These are phyloP conservation scores for Drosophila rubida DNA, from an alignment of 2,888 invertebrate genomes.

Conservation along the genomic window DNA sequence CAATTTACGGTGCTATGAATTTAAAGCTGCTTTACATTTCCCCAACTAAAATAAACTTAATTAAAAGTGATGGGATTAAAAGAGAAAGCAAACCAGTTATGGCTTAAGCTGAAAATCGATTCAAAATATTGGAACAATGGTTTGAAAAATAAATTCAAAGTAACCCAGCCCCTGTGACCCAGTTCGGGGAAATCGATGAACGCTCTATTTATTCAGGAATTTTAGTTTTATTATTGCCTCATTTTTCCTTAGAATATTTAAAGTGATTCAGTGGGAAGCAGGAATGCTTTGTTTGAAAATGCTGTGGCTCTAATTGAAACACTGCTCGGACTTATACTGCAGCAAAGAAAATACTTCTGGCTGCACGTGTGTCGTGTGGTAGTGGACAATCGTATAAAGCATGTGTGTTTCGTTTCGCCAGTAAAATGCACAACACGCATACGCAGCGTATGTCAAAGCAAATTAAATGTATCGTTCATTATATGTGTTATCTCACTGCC, in stretches of 20 bases:
- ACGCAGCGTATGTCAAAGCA: conserved; percentile 31
- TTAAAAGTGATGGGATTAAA: not conserved
- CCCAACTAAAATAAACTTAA: not conserved
- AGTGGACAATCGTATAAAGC: conserved; percentile 13
- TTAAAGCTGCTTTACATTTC: not conserved
- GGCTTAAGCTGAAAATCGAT: not conserved
- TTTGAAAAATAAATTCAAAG: not conserved
- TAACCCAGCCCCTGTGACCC: not conserved
- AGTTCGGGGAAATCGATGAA: not conserved
- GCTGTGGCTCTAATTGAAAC: not conserved
- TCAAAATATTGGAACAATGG: not conserved
- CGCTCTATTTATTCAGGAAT: not conserved
- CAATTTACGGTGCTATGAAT: not conserved
- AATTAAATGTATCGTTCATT: conserved; percentile 24
- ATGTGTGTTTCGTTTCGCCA: not conserved
- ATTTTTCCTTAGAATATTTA: not conserved
- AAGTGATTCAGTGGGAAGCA: not conserved
- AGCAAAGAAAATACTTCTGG: not conserved
- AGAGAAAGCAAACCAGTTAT: not conserved
- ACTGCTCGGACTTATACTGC: not conserved
- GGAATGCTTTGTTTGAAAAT: too few relatives aligned
- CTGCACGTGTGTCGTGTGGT: not conserved
- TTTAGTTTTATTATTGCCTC: not conserved
- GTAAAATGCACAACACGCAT: conserved; percentile 37
- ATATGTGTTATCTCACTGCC: conserved; percentile 1